A percentile compares a stretch with the other conserved stretches of the same genome.
Conservation (phyloP, 2,888 invertebrate species). For the Zygaena filipendulae region DNA sequence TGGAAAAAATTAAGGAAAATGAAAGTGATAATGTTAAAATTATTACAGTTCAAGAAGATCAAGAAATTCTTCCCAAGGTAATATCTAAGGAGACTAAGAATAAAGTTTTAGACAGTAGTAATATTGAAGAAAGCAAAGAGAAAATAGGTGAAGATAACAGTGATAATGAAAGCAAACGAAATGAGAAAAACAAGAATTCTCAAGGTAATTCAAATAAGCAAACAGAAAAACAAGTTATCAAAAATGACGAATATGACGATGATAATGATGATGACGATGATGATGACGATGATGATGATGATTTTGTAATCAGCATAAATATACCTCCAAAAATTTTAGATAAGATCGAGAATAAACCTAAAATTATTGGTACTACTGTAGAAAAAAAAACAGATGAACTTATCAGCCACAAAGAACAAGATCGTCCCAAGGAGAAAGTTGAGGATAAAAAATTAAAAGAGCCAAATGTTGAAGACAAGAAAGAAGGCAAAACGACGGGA, state of each 20-base stretch:
- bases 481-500: no score
- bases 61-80: no score
- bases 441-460: conserved; percentile 6
- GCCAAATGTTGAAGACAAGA: conserved; percentile 2
- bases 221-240: neutral
- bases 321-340: neutral
- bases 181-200: neutral
- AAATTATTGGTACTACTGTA: conserved; percentile 20
- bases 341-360: conserved; percentile 15
- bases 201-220: neutral
- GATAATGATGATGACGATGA: conserved; percentile 4
- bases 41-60: no score
- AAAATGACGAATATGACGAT: no score
- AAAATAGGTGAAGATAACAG: conserved; percentile 9
- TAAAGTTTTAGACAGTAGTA: conserved; percentile 9
- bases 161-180: conserved; percentile 6
- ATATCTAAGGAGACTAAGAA: conserved; percentile 14
- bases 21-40: conserved; percentile 8
- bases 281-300: conserved; percentile 7
- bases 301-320: no score
- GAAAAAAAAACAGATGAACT: conserved; percentile 23
- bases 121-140: conserved; percentile 12
- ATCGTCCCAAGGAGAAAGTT: conserved; percentile 2
- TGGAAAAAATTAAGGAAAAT: conserved; percentile 14
- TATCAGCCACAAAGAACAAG: neutral